These are phyloP conservation scores for Eueremaeus valkanovi DNA, from an alignment of 2,888 invertebrate species.

Conservation along the genomic window DNA sequence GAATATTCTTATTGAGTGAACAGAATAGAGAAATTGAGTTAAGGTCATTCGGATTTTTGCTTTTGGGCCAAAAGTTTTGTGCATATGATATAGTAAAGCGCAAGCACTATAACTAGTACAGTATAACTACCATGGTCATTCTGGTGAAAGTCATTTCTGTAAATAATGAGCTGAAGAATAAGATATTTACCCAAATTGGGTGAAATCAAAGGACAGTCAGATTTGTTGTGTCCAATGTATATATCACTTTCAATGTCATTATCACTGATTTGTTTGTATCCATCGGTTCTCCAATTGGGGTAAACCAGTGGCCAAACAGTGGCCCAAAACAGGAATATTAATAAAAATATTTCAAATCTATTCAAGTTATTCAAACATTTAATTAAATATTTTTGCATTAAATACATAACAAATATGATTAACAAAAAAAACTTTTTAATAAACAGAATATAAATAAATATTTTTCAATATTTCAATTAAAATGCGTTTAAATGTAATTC, in stretches of 20 bases:
- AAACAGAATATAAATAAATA: no score
- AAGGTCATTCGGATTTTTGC: no score
- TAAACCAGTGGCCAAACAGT: constrained; percentile 22
- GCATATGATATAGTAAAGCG: no score
- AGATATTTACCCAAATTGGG: neutral
- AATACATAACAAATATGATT: neutral
- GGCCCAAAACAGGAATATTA: constrained; percentile 27
- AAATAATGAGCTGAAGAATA: neutral
- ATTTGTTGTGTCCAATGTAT: neutral
- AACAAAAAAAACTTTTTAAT: neutral
- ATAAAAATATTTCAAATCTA: neutral
- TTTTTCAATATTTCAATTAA: no score
- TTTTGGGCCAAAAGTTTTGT: no score
- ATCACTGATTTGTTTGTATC: constrained; percentile 17
- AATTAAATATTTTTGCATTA: no score
- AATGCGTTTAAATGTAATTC: no score
- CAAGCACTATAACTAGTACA: no score
- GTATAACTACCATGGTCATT: no score
- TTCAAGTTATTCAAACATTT: neutral
- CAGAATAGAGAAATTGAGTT: no score
- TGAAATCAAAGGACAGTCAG: neutral
- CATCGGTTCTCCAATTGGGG: constrained; percentile 7
- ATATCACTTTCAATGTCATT: constrained; percentile 15
- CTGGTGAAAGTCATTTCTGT: no score
- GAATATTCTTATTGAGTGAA: no score